Base-by-base conservation (phyloP, 2,888 invertebrate species). In the Tinea pellionella region DNA sequence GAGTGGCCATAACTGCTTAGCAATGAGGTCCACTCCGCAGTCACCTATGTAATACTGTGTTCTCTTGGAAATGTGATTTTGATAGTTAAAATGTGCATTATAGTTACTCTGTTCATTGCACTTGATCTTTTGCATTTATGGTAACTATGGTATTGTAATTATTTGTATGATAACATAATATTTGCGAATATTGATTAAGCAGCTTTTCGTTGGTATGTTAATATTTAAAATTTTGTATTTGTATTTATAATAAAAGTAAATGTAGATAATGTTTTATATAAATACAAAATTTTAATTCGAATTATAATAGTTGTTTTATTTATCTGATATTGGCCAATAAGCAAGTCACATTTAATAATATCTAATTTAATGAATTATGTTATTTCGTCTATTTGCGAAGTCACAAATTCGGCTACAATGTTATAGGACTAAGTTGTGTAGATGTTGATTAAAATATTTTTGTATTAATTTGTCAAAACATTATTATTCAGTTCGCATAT, bases 51-150 rank as follows among this genome's bases (percentile, higher is more conserved):
- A 9, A 37, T 37, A n/a, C 37, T n/a, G 11, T 37, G 11, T 24
- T 24, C 24, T 24, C 24, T 24, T 2, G 24, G 9, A 13, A 15
- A 18, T 18, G 15, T 47, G 47, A 47, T 47, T 47, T 47, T 13
- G 42, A 15, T 47, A 47, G 55, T 55, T 24, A 51, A 51, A 51
- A 16, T 13, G 3, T 16, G 15, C 13, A 15, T 51, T 51, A 51
- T 15, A 11, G 47, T 47, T 47, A 15, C 47, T 47, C 47, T 47
- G 47, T 47, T 47, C 47, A 62, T 63, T 86, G 87, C 87, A 88
- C 88, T 88, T 84, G 84, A 86, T 87, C 82, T 88, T 85, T 85
- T 88, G 88, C 88, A 88, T 88, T 88, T 88, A 88, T 88, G 57
- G 57, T 86, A 87, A 87, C 81, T 86, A 87, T 77, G 84, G 88